Percentiles rank a stretch among this genome's conserved stretches.
These are phyloP conservation scores for Thunnus thynnus DNA, from an alignment of 2,113 vertebrate species.

Conservation along the genomic window DNA sequence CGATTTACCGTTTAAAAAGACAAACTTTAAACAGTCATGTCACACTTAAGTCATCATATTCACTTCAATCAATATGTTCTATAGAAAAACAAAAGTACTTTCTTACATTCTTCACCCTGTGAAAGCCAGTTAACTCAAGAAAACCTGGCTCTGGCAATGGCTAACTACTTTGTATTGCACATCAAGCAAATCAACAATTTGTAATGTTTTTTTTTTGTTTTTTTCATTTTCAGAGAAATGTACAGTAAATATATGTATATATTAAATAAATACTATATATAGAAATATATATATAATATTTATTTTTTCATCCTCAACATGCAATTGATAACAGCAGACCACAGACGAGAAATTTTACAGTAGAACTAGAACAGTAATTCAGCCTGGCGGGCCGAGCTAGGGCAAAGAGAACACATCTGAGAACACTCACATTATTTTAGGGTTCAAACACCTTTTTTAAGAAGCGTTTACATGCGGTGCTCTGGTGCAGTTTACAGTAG, in stretches of 20 bases:
- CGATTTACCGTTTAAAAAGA: constrained; percentile 53
- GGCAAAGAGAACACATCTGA: constrained; percentile 62
- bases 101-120: constrained; percentile 72
- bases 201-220: constrained; percentile 63
- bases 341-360: constrained; percentile 82
- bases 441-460: constrained; percentile 61
- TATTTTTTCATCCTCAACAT: constrained; percentile 80
- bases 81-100: constrained; percentile 38
- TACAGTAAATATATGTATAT: constrained; percentile 81
- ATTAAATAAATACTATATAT: constrained; percentile 84
- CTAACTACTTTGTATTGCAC: constrained; percentile 85
- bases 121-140: constrained; percentile 52
- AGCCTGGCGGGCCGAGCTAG: constrained; percentile 58
- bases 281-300: constrained; percentile 80
- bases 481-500: constrained; percentile 54
- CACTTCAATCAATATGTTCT: constrained; percentile 48
- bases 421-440: constrained; percentile 78
- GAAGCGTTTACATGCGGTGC: constrained; percentile 72
- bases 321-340: constrained; percentile 84
- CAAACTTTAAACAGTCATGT: constrained; percentile 65
- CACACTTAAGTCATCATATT: constrained; percentile 51
- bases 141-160: constrained; percentile 70
- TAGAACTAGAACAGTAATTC: constrained; percentile 80
- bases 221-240: constrained; percentile 70
- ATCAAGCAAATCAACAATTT: constrained; percentile 83